phyloP scores from a whole-genome alignment of 2,888 invertebrate species.

The Chrysolina oricalcia region DNA sequence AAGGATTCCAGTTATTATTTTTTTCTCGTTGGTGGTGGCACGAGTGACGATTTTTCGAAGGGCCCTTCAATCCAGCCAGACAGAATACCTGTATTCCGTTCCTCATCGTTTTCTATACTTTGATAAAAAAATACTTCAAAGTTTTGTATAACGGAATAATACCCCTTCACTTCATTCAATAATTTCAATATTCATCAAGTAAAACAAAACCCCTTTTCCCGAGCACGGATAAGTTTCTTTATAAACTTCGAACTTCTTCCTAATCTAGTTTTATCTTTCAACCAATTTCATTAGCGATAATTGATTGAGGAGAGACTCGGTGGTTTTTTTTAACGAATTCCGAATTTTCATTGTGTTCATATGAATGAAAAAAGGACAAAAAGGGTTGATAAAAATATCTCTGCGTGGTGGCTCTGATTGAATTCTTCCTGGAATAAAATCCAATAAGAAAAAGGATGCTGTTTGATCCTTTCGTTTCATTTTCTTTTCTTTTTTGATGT shows the following conservation, averaged over 20 bases:
- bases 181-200: not conserved
- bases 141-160: not conserved
- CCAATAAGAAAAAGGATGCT: not conserved
- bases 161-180: conserved; percentile 4
- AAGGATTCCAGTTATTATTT: not conserved
- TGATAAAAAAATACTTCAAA: not conserved
- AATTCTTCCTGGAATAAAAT: not conserved
- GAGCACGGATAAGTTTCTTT: not conserved
- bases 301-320: not conserved
- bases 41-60: not conserved
- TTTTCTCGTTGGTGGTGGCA: not conserved
- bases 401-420: not conserved
- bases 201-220: not conserved
- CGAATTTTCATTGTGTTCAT: not conserved
- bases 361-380: not conserved
- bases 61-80: not conserved
- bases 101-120: not conserved
- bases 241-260: conserved; percentile 11
- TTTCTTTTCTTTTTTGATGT: not conserved
- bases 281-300: conserved; percentile 15
- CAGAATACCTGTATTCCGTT: not conserved
- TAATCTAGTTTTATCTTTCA: conserved; percentile 5
- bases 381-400: not conserved
- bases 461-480: conserved; percentile 1
- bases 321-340: not conserved